Base-by-base conservation (phyloP, 2,797 vertebrate species). In the Iguana delicatissima region DNA sequence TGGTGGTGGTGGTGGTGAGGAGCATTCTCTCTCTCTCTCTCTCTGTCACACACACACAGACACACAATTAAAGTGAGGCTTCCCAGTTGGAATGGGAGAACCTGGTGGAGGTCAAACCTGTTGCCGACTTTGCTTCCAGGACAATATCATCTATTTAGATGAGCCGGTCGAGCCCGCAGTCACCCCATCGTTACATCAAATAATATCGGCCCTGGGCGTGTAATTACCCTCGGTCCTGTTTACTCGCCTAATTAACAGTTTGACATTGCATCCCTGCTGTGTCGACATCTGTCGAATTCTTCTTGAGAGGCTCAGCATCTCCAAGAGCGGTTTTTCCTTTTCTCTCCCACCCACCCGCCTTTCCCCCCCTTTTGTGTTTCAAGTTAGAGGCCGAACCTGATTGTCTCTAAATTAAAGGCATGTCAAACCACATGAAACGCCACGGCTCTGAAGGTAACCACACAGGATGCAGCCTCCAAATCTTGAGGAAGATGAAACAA, bases 391-490 rank as follows among this genome's bases (percentile, higher is more conserved):
- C 1, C 85, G 93, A 93, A 94, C 90, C 94, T 92, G 93, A 95
- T 95, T 94, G 93, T 93, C 95, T 96, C 95, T 95, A 96, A 96
- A 96, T 96, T 95, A 96, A 95, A 96, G 95, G 85, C 95, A 97
- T 88, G 95, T 96, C 95, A 96, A 96, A 95, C 95, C 95, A 96
- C 95, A 95, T 96, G 95, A 96, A 95, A 95, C 93, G 94, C 91
- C 80, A 81, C 77, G 42, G 95, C 96, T 92, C 89, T 88, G 94
- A 92, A 96, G 86, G 95, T 94, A 96, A 95, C 96, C 94, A 95
- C 96, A 96, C 95, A 96, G 96, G 95, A 97, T 90, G 94, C 95
- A 93, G 94, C 93, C 94, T 95, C 93, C 89, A 93, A 95, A 95
- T 95, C 94, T 91, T 9, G 6, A 16, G 50, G 57, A 69, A 84